Evolutionary conservation across 2,113 vertebrate species (phyloP), one percentile per base, ranked within the genome.

Genomic region (Chauna torquata): DNA sequence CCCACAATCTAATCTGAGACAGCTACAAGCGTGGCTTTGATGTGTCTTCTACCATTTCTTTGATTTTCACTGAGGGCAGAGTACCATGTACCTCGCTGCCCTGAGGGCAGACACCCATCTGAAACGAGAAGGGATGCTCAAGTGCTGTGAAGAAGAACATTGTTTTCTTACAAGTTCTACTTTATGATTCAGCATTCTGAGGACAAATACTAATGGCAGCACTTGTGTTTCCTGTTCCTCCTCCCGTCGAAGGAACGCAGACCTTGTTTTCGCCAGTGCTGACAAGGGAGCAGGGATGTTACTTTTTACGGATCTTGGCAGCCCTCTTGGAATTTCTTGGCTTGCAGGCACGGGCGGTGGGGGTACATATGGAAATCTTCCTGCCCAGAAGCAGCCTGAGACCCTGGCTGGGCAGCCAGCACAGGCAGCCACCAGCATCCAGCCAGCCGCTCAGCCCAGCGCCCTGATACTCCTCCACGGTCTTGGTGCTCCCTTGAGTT

Each of bases 301-400:
- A 47, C 84, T 96, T 96, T 87, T 95, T 85, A 92, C 28, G 0
- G 95, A 94, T 82, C 87, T 89, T 96, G 95, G 95, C 92, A 95
- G 81, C 70, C 50, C 84, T 97, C 88, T 94, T 87, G 91, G 91
- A 94, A 92, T 97, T 95, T 95, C 91, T 94, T 87, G 54, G 66
- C 0, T 0, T 82, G 87, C 87, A 95, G 87, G 94, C 87, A 90
- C 78, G 90, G 69, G 75, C 28, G 1, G 24, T 1, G 0, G 58
- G 94, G 91, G 45, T 94, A 80, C 84, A 83, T 76, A 91, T 94
- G 84, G 95, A 86, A 77, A 81, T 92, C 68, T 44, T 96, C 81
- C 71, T 90, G 95, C 18, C 23, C 75, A 90, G 87, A 82, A 93
- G 85, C 94, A 95, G 94, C 82, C 92, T 90, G 94, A 91, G 92